Evolutionary conservation across 1,140 invertebrate genomes (phyloP).

Genomic region (Cataglyphis hispanica): DNA sequence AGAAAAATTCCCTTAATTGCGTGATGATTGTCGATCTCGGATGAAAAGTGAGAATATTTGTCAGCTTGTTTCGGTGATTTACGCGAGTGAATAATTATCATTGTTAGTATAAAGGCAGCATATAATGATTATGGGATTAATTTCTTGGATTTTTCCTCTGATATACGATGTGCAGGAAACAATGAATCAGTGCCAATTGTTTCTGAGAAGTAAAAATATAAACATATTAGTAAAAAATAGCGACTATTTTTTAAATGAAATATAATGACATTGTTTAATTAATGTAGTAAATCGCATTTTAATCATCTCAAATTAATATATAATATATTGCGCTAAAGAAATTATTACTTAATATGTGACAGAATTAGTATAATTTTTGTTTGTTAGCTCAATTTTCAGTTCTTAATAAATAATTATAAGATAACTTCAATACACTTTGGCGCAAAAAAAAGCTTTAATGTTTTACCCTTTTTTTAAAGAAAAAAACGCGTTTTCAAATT

Average conservation of each 20-base stretch:
- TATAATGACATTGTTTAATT: too few relatives aligned
- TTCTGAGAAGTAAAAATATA: background rate
- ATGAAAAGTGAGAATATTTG: conserved; percentile 19
- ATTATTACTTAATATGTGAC: background rate
- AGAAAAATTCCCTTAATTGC: conserved; percentile 3
- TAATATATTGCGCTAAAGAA: background rate
- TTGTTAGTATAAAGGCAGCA: background rate
- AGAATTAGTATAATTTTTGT: background rate
- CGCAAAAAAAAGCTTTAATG: background rate
- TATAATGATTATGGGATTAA: background rate
- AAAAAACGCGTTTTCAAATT: background rate
- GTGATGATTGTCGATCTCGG: conserved; percentile 19
- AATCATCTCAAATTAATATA: too few relatives aligned
- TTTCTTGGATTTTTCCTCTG: background rate
- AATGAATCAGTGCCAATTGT: background rate
- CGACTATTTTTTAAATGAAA: too few relatives aligned
- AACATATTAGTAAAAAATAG: too few relatives aligned
- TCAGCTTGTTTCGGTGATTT: background rate
- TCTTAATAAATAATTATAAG: background rate
- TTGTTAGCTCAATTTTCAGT: background rate
- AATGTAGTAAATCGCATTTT: too few relatives aligned
- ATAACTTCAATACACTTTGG: background rate
- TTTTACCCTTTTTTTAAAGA: background rate
- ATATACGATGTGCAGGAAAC: background rate
- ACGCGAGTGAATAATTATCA: background rate